Percentiles rank a stretch among this genome's conserved stretches.
These are phyloP conservation scores for Danio albolineatus DNA, from an alignment of 2,797 vertebrate species.

Conservation along the genomic window DNA sequence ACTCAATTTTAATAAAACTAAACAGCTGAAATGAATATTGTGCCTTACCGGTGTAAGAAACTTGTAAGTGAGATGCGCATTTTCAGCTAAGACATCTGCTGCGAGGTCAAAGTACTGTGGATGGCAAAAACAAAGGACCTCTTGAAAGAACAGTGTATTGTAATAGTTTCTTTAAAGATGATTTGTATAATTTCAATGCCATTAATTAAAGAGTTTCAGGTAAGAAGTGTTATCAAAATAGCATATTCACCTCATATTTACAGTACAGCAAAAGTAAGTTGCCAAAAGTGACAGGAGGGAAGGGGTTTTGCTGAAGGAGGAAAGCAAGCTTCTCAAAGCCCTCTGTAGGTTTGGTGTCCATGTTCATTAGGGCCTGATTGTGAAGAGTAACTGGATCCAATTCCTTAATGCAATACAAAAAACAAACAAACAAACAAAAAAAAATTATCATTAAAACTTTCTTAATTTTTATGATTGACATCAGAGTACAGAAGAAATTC, in stretches of 20 bases:
- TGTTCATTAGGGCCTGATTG: conserved; percentile 96
- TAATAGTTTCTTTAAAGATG: not conserved
- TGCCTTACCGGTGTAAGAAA: conserved; percentile 87
- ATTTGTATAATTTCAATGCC: not conserved
- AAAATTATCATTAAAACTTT: too few relatives aligned
- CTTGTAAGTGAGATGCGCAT: conserved; percentile 93
- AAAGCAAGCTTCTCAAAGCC: conserved; percentile 96
- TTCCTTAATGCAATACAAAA: conserved; percentile 75
- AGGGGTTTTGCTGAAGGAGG: conserved; percentile 93
- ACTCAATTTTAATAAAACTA: conserved; percentile 5
- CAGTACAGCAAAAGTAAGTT: conserved; percentile 95
- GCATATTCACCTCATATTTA: conserved; percentile 84
- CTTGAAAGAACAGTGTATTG: not conserved
- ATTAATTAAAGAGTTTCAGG: not conserved
- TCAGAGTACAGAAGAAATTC: not conserved
- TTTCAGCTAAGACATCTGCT: conserved; percentile 95
- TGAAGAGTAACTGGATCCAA: conserved; percentile 94
- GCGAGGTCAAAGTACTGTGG: conserved; percentile 92
- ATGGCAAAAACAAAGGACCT: conserved; percentile 6
- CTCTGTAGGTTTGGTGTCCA: conserved; percentile 90
- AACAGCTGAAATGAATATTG: not conserved
- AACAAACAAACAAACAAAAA: not conserved
- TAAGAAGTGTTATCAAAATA: not conserved
- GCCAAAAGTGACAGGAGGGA: conserved; percentile 91
- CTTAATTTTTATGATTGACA: not conserved